phyloP scores from a whole-genome alignment of 2,113 vertebrate genomes.

The Ariopsis seemanni region DNA sequence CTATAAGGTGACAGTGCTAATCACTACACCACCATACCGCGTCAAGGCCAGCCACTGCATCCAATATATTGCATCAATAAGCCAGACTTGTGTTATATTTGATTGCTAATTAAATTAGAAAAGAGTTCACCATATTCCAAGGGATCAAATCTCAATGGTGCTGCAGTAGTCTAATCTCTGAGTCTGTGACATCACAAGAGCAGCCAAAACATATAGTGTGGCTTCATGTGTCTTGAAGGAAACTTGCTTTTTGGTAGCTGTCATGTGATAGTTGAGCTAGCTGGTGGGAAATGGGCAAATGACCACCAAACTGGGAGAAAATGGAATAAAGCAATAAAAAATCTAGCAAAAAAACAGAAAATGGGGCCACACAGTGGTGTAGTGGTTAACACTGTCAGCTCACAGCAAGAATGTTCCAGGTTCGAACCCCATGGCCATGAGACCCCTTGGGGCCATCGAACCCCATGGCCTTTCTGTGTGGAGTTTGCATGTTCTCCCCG shows the following conservation, averaged over 20 bases:
- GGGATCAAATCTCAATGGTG: background rate
- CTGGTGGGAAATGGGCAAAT: background rate
- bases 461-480: too few relatives aligned
- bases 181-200: background rate
- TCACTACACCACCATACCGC: too few relatives aligned
- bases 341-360: background rate
- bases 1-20: too few relatives aligned
- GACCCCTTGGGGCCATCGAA: too few relatives aligned
- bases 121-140: background rate
- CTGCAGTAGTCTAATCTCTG: background rate
- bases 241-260: background rate
- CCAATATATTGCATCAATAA: background rate
- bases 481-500: too few relatives aligned
- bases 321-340: background rate
- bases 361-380: too few relatives aligned
- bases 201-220: background rate
- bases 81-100: background rate
- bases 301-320: background rate
- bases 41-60: too few relatives aligned
- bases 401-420: too few relatives aligned
- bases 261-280: background rate
- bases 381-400: too few relatives aligned
- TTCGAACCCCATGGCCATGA: too few relatives aligned
- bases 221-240: background rate
- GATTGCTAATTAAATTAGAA: background rate